Evolutionary conservation across 2,113 vertebrate genomes (phyloP), one percentile per base, ranked within the genome.

Genomic region (Anarhynchus alexandrinus): DNA sequence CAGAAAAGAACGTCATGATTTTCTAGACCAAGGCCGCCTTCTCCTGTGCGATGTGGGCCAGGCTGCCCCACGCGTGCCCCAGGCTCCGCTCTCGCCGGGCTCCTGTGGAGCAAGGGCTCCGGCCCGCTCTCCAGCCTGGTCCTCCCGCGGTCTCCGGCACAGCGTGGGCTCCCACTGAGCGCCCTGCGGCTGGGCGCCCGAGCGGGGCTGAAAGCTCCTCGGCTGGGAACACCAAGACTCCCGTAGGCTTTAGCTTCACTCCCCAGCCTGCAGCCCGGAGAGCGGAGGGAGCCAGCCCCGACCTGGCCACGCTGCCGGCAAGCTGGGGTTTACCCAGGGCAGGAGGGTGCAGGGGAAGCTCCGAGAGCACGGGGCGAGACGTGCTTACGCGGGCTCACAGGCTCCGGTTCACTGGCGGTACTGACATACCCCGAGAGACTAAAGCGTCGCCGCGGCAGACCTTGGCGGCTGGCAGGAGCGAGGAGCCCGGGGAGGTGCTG

Each of bases 11-110:
- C 27, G 2, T 11, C 4, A 8, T 2, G 6, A 4, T 42, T 30
- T 38, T 27, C 42, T 54, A n/a, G 52, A 40, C 22, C 14, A 42
- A 55, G 54, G 21, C 43, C 26, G 42, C 9, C 57, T 62, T 6
- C 40, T 76, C 23, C 47, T 0, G 1, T 4, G 40, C 0, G 0
- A 5, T 1, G n/a, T 1, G 27, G 59, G 55, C 55, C 30, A 1
- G 36, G 30, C 66, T 26, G 55, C 38, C 11, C 43, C 58, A 40
- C 52, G 36, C 1, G 1, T 38, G 34, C 8, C 8, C 16, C 17
- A 0, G 57, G 47, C 74, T 42, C 38, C 7, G 57, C 70, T 64
- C 21, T 2, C 51, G 30, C 5, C 49, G 5, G 71, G 34, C 45
- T 74, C 21, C 34, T 0, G 29, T 51, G 52, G 3, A 34, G 5